Base-by-base conservation (phyloP, 1,140 invertebrate genomes). In the Oryzaephilus surinamensis region DNA sequence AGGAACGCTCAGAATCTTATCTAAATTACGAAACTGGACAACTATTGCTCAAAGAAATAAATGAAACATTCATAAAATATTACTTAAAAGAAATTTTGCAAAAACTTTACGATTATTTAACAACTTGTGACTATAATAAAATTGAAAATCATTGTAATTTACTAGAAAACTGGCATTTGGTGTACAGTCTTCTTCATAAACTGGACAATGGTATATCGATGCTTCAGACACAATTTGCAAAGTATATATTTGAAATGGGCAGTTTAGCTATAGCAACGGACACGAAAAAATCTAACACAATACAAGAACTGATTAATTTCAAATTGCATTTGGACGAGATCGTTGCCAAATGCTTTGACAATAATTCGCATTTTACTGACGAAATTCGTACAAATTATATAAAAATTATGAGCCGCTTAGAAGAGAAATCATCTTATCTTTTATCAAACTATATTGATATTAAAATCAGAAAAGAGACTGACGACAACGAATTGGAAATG, bases 321-420 rank as follows among this genome's bases (percentile, higher is more conserved):
- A 99, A 98, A 64, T 90, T 96, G 56, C 91, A 91, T 69, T 79
- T 97, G 71, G 94, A 98, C 67, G 77, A 84, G 53, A 84, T 98
- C 49, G 87, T 97, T 12, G 70, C 63, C 34, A 76, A 74, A 0
- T 97, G 93, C 68, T 98, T 98, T 68, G 76, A 82, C 52, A 77
- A 77, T 53, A 92, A 94, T 62, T 85, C 94, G 55, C 91, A 90
- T 57, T 98, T 97, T 69, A 71, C 81, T 0, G 92, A 96, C 60
- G 84, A 84, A 35, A 74, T 97, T 56, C 86, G 92, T 50, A 92
- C 97, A 66, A 87, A 91, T 16, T 98, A 98, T 66, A 93, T 96
- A 66, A 75, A 84, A 56, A 97, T 97, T 60, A 93, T 98, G 42
- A 98, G 98, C 69, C 5, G 89, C 61, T 71, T 93, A 51, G 84